Conservation (phyloP, 1,140 invertebrate species). For the Goniozus legneri region DNA sequence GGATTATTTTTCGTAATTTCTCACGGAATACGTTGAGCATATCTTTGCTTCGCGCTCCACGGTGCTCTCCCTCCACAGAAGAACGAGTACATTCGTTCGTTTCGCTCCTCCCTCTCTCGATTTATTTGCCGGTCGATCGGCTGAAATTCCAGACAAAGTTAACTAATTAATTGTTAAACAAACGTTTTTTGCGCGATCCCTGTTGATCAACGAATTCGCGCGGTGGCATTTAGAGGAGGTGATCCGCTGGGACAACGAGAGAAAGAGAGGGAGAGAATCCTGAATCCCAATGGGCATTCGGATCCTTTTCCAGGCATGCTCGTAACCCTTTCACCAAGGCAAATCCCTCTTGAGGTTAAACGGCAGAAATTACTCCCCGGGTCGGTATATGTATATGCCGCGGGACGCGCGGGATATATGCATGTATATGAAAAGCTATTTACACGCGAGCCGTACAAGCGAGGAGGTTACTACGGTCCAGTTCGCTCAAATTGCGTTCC, state of each 20-base stretch:
- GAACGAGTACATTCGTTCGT: not conserved
- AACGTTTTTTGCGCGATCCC: no score
- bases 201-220: no score
- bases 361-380: slow-evolving; percentile 32
- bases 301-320: not conserved
- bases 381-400: no score
- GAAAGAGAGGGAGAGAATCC: not conserved
- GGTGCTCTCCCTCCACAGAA: not conserved
- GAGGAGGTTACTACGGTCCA: slow-evolving; percentile 14
- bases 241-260: slow-evolving; percentile 1
- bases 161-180: no score
- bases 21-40: slow-evolving; percentile 29
- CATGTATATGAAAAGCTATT: slow-evolving; percentile 35
- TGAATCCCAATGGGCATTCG: not conserved
- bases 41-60: slow-evolving; percentile 7
- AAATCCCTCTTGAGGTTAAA: slow-evolving; percentile 19
- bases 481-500: slow-evolving; percentile 32
- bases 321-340: slow-evolving; percentile 17
- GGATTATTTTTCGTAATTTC: slow-evolving; percentile 39
- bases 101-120: no score
- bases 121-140: no score
- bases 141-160: no score
- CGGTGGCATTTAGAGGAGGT: not conserved
- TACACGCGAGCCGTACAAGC: slow-evolving; percentile 18
- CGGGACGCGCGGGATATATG: slow-evolving; percentile 5